phyloP scores from a whole-genome alignment of 1,140 invertebrate genomes.

The Acyrthosiphon pisum region DNA sequence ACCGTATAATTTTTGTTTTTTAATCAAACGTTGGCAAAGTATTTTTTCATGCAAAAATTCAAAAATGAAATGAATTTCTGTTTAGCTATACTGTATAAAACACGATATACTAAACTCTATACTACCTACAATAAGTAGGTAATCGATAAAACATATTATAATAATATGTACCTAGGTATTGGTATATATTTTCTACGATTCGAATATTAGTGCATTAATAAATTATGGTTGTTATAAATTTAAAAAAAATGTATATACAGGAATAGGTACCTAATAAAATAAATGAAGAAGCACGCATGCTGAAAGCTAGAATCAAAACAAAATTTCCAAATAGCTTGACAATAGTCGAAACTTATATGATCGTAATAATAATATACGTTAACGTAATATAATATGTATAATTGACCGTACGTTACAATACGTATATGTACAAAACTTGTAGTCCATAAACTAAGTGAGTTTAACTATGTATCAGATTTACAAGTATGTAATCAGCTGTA shows the following conservation, averaged over 20 bases:
- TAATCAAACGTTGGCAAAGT: not conserved
- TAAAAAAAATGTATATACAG: not conserved
- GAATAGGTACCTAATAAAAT: not conserved
- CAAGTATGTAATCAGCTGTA: not conserved
- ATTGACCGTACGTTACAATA: not conserved
- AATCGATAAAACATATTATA: not conserved
- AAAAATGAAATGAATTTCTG: not conserved
- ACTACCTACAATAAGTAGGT: no score
- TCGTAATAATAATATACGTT: not conserved
- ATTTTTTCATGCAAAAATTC: not conserved
- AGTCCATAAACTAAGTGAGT: not conserved
- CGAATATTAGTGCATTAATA: not conserved
- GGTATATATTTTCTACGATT: not conserved
- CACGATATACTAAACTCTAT: not conserved
- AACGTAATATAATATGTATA: not conserved
- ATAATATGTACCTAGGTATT: not conserved
- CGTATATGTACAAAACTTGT: not conserved
- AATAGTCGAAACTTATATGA: not conserved
- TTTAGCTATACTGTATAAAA: not conserved
- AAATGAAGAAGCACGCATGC: slow-evolving; percentile 2
- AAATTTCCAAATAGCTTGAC: not conserved
- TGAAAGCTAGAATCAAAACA: not conserved
- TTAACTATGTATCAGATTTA: not conserved
- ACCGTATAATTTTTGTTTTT: not conserved
- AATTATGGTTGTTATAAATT: not conserved